Percentiles rank a stretch among this genome's conserved stretches.
These are phyloP conservation scores for Ptilodon capucinus DNA, from an alignment of 2,888 invertebrate genomes.

Conservation along the genomic window DNA sequence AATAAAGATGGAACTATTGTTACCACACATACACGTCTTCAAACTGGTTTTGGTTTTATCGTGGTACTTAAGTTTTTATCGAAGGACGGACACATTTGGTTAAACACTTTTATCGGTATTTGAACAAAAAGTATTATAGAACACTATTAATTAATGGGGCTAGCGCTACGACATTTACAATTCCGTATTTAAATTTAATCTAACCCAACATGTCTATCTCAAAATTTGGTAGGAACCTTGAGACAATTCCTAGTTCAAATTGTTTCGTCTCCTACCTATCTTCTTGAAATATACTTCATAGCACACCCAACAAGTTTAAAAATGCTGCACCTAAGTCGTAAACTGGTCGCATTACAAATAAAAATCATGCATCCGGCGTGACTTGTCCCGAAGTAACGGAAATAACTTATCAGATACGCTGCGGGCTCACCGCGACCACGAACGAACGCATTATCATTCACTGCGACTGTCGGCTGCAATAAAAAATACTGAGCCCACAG, in stretches of 20 bases:
- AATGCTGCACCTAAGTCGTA: constrained; percentile 6
- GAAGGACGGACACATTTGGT: neutral
- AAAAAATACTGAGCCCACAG: constrained; percentile 46
- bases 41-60: neutral
- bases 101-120: neutral
- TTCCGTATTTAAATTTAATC: too few species aligned
- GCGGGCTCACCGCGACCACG: constrained; percentile 34
- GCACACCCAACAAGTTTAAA: neutral
- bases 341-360: constrained; percentile 25
- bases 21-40: neutral
- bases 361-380: constrained; percentile 43
- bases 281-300: neutral
- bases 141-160: too few species aligned
- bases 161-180: too few species aligned
- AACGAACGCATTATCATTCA: constrained; percentile 40
- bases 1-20: constrained; percentile 5
- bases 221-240: too few species aligned
- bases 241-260: neutral
- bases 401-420: constrained; percentile 73
- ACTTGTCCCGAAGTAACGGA: constrained; percentile 61
- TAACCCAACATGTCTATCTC: too few species aligned
- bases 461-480: constrained; percentile 30
- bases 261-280: neutral
- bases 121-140: too few species aligned
- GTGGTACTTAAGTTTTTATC: neutral